These are phyloP conservation scores for Otus scops DNA, from an alignment of 2,797 vertebrate genomes.

Conservation along the genomic window DNA sequence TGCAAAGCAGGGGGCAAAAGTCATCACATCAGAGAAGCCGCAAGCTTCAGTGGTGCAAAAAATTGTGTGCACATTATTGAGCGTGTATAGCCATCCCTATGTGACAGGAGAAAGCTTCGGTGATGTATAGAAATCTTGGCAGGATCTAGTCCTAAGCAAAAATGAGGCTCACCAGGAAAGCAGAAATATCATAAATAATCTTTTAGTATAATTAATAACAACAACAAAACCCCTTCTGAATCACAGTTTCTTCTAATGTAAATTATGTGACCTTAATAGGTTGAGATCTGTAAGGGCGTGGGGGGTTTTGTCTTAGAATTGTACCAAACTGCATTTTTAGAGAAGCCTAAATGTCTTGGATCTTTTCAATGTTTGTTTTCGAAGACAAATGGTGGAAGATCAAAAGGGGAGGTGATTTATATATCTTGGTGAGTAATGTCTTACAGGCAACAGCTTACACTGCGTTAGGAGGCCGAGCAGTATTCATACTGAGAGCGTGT, in stretches of 20 bases:
- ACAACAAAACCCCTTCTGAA: background rate
- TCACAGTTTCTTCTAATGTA: background rate
- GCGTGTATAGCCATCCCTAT: background rate
- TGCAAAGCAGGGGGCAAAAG: background rate
- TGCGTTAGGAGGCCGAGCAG: rapidly evolving
- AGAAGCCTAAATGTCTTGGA: background rate
- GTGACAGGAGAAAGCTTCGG: background rate
- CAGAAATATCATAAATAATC: background rate
- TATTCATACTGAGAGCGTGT: background rate
- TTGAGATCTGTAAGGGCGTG: background rate
- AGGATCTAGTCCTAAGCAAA: background rate
- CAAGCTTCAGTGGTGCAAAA: background rate
- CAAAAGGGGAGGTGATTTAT: background rate
- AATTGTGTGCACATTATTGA: background rate
- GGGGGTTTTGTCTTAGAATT: background rate
- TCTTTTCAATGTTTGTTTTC: background rate
- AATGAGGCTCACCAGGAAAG: background rate
- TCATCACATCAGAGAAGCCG: background rate
- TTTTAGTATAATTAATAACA: background rate
- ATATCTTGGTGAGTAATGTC: background rate
- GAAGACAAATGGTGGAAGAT: background rate
- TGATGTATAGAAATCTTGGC: background rate
- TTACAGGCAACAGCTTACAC: background rate
- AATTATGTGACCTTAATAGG: background rate
- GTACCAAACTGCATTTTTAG: background rate